Conservation (phyloP, 2,888 invertebrate genomes). For the Cerastis rubricosa region DNA sequence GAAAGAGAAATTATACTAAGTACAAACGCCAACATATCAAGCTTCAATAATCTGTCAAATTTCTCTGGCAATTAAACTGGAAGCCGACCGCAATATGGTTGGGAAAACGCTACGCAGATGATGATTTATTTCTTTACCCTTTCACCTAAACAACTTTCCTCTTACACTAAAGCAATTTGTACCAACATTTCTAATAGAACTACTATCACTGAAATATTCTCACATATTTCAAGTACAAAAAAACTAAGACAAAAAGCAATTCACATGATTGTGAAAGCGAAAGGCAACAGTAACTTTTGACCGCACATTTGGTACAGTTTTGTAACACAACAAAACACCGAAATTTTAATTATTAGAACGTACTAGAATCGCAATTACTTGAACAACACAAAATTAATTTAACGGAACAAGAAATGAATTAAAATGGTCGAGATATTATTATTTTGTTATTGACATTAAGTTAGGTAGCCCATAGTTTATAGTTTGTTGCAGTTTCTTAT, state of each 20-base stretch:
- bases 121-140: conserved; percentile 7
- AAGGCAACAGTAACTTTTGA: conserved; percentile 60
- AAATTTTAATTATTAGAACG: conserved; percentile 52
- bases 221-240: conserved; percentile 18
- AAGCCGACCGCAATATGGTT: background rate
- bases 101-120: background rate
- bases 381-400: conserved; percentile 14
- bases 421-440: background rate
- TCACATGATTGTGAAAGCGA: conserved; percentile 68
- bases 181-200: conserved; percentile 24
- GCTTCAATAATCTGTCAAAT: too few relatives aligned
- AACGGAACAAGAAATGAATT: conserved; percentile 35
- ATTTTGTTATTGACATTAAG: background rate
- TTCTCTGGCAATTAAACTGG: too few relatives aligned
- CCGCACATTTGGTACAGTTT: conserved; percentile 52
- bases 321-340: conserved; percentile 23
- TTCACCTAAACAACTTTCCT: conserved; percentile 1
- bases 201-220: conserved; percentile 42
- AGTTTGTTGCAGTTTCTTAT: background rate
- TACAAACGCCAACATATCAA: too few relatives aligned
- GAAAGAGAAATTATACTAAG: too few relatives aligned
- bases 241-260: conserved; percentile 49
- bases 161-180: conserved; percentile 7
- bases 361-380: conserved; percentile 33
- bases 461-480: background rate